phyloP scores from a whole-genome alignment of 2,113 vertebrate genomes.

The Girardinichthys multiradiatus region DNA sequence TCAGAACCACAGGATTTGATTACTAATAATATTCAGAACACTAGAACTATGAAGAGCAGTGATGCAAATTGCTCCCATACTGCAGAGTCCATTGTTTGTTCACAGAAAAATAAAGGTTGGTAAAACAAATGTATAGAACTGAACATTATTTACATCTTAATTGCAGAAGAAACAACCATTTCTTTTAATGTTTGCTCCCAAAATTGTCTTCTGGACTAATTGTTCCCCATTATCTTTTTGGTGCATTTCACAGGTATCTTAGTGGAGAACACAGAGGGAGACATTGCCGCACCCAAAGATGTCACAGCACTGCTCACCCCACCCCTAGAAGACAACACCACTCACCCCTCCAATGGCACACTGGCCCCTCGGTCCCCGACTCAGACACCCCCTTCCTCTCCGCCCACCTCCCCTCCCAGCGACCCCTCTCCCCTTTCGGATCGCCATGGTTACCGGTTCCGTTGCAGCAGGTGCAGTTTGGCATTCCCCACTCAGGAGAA shows the following conservation, averaged over 20 bases:
- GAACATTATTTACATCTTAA: constrained; percentile 4
- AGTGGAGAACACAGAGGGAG: constrained; percentile 60
- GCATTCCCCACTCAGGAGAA: constrained; percentile 98
- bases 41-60: constrained; percentile 38
- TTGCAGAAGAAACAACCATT: neutral
- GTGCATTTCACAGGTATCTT: constrained; percentile 56
- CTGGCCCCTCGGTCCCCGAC: constrained; percentile 79
- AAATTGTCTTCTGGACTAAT: neutral
- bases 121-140: constrained; percentile 20
- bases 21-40: constrained; percentile 56
- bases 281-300: constrained; percentile 76
- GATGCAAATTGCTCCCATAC: constrained; percentile 35
- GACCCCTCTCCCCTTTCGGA: constrained; percentile 91
- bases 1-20: constrained; percentile 41
- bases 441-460: constrained; percentile 97
- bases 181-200: neutral
- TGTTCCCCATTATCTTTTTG: neutral
- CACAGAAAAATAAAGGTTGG: constrained; percentile 69
- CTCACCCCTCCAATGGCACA: constrained; percentile 87
- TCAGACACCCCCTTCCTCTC: constrained; percentile 67
- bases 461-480: constrained; percentile 97
- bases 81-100: constrained; percentile 42
- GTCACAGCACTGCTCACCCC: constrained; percentile 77
- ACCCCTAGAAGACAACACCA: constrained; percentile 71
- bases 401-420: constrained; percentile 83